phyloP scores from a whole-genome alignment of 1,140 invertebrate species.

The Atta texana region DNA sequence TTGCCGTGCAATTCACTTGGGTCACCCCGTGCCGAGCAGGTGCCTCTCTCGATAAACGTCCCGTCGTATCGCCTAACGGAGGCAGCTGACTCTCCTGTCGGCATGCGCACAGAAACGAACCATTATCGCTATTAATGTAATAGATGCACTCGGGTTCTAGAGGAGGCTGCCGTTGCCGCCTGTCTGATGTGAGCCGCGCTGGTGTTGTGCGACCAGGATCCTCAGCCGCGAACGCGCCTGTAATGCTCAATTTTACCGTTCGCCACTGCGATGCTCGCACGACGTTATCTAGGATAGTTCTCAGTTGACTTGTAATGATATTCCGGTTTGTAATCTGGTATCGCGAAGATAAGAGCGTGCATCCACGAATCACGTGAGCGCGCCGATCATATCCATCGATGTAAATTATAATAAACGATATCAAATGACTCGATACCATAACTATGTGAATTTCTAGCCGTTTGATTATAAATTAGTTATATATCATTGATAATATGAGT shows the following conservation, averaged over 20 bases:
- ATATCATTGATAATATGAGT: neutral
- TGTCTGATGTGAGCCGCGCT: neutral
- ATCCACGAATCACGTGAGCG: constrained; percentile 1
- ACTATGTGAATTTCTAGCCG: neutral
- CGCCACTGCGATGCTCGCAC: constrained; percentile 44
- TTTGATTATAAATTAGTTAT: constrained; percentile 34
- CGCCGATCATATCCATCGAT: constrained; percentile 41
- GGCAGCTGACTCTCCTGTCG: constrained; percentile 44
- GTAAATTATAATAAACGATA: constrained; percentile 52
- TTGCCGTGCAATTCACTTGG: constrained; percentile 21
- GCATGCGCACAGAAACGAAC: constrained; percentile 51
- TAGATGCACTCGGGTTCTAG: constrained; percentile 50
- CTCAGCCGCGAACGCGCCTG: constrained; percentile 23
- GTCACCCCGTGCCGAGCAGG: constrained; percentile 44
- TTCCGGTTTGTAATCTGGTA: constrained; percentile 60
- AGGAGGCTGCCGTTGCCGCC: neutral
- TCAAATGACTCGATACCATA: constrained; percentile 24
- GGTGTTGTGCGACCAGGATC: constrained; percentile 18
- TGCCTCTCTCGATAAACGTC: constrained; percentile 44
- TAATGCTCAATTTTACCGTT: constrained; percentile 55
- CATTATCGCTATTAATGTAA: constrained; percentile 62
- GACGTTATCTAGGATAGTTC: constrained; percentile 58
- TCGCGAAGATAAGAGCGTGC: constrained; percentile 27
- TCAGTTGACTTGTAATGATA: constrained; percentile 43
- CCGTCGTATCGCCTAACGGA: constrained; percentile 37